phyloP scores from a whole-genome alignment of 2,113 vertebrate genomes.

The Chitala chitala region DNA sequence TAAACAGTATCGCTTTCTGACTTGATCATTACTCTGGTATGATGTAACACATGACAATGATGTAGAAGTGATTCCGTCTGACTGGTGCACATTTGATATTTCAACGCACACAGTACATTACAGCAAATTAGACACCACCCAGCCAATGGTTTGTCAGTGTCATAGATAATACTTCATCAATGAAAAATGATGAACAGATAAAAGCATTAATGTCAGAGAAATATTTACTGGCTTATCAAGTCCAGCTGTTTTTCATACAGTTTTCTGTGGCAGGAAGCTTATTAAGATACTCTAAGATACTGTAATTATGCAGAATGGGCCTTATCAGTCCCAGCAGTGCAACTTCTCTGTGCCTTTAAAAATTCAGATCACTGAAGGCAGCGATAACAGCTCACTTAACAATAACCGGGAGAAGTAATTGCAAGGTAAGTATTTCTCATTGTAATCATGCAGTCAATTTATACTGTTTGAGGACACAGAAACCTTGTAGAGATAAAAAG shows the following conservation, averaged over 20 bases:
- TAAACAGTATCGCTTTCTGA: too few relatives aligned
- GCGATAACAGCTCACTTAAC: not conserved
- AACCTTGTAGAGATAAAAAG: constrained; percentile 8
- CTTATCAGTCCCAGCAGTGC: constrained; percentile 4
- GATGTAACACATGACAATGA: too few relatives aligned
- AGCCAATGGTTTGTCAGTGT: not conserved
- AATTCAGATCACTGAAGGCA: not conserved
- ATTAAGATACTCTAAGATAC: constrained; percentile 15
- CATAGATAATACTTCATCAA: not conserved
- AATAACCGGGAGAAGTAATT: constrained; percentile 1
- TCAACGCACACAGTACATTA: not conserved
- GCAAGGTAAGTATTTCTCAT: not conserved
- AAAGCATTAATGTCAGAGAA: constrained; percentile 1
- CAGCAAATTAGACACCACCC: too few relatives aligned
- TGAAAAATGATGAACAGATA: not conserved
- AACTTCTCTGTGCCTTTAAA: not conserved
- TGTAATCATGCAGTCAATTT: not conserved
- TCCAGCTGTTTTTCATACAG: not conserved
- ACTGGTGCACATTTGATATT: not conserved
- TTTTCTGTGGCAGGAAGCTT: not conserved
- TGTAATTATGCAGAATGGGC: not conserved
- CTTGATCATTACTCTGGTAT: too few relatives aligned
- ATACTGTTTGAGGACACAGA: not conserved
- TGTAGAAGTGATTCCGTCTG: not conserved
- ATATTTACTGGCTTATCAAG: not conserved